Percentiles rank a stretch among this genome's conserved stretches.
These are phyloP conservation scores for Abramis brama DNA, from an alignment of 2,113 vertebrate genomes.

Conservation along the genomic window DNA sequence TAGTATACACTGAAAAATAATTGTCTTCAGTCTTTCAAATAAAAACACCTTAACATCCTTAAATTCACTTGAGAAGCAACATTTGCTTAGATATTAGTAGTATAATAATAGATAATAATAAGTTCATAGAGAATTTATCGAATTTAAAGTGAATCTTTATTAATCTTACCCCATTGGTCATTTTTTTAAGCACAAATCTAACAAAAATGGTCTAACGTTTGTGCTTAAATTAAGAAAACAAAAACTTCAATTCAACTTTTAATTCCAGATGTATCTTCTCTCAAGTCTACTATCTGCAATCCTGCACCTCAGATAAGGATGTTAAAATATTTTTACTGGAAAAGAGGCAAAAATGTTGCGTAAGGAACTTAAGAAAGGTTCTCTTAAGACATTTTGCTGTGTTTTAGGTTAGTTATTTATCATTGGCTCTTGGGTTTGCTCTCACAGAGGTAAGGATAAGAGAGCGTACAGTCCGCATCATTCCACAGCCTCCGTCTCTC, in stretches of 20 bases:
- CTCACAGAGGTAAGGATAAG: conserved; percentile 64
- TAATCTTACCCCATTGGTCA: background rate
- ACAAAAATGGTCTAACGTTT: background rate
- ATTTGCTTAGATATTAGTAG: background rate
- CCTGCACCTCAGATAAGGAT: background rate
- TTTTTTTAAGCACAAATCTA: background rate
- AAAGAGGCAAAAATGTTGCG: background rate
- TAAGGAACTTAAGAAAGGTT: background rate
- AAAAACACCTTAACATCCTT: background rate
- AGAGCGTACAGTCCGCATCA: conserved; percentile 64
- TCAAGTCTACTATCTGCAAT: background rate
- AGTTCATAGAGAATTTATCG: background rate
- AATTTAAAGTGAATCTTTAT: background rate
- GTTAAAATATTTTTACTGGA: background rate
- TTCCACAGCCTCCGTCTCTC: conserved; percentile 63
- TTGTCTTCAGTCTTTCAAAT: background rate
- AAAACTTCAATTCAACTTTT: background rate
- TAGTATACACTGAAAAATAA: background rate
- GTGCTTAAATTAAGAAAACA: background rate
- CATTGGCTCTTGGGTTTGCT: conserved; percentile 3
- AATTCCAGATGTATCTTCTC: background rate
- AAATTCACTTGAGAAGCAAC: background rate
- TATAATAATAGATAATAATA: background rate
- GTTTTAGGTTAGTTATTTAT: background rate
- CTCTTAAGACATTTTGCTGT: background rate